Evolutionary conservation across 2,113 vertebrate genomes (phyloP).

Genomic region (Solea solea): DNA sequence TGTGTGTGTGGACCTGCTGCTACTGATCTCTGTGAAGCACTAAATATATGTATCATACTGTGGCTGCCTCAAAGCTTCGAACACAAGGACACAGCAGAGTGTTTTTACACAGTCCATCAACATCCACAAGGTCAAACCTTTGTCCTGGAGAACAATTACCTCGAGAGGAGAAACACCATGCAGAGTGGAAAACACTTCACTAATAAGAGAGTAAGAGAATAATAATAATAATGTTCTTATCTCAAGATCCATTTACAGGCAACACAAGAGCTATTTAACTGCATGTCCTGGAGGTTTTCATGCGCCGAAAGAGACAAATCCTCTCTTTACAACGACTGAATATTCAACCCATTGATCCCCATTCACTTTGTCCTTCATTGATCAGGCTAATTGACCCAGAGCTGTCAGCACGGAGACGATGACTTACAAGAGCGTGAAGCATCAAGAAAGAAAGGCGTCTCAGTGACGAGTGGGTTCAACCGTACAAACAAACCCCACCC

Average conservation of each 20-base stretch:
- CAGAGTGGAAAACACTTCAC: slow-evolving; percentile 2
- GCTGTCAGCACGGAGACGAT: slow-evolving; percentile 35
- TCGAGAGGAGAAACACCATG: background rate
- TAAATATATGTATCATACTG: background rate
- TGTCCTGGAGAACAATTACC: background rate
- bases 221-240: slow-evolving; percentile 2
- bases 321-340: slow-evolving; percentile 50
- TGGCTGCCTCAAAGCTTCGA: slow-evolving; percentile 1
- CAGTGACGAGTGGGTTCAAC: slow-evolving; percentile 10
- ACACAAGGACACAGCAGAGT: slow-evolving; percentile 21
- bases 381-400: slow-evolving; percentile 70
- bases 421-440: slow-evolving; percentile 34
- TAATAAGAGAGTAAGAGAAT: background rate
- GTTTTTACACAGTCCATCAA: background rate
- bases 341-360: slow-evolving; percentile 59
- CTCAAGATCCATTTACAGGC: background rate
- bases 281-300: slow-evolving; percentile 13
- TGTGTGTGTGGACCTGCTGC: slow-evolving; percentile 10
- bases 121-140: slow-evolving; percentile 1
- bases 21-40: slow-evolving; percentile 11
- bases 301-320: slow-evolving; percentile 51
- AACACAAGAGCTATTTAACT: background rate
- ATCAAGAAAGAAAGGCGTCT: slow-evolving; percentile 1
- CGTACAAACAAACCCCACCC: background rate
- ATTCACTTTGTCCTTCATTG: slow-evolving; percentile 62